These are phyloP conservation scores for Serilophus lunatus DNA, from an alignment of 2,113 vertebrate species.

Conservation along the genomic window DNA sequence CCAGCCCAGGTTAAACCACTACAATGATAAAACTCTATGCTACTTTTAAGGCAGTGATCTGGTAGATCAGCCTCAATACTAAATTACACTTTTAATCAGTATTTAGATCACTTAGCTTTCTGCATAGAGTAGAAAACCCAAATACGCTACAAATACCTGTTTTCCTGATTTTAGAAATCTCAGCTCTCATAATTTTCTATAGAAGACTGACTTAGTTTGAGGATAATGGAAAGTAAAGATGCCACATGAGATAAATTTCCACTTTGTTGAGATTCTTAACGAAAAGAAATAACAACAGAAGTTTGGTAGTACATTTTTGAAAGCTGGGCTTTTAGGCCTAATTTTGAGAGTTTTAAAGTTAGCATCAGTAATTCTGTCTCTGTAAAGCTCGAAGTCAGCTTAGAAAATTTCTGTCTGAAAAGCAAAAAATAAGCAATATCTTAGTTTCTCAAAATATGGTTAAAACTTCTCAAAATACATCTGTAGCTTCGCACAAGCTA, in stretches of 20 bases:
- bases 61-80: slow-evolving; percentile 3
- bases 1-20: too few species aligned
- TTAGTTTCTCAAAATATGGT: too few species aligned
- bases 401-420: too few species aligned
- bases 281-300: neutral
- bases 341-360: too few species aligned
- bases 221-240: slow-evolving; percentile 15
- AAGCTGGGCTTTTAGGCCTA: too few species aligned
- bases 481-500: too few species aligned
- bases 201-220: slow-evolving; percentile 31
- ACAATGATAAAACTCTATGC: neutral
- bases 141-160: slow-evolving; percentile 8
- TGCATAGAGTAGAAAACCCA: neutral
- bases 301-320: too few species aligned
- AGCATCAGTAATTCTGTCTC: too few species aligned
- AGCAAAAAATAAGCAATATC: too few species aligned
- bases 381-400: too few species aligned
- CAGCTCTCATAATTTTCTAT: slow-evolving; percentile 28
- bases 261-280: neutral
- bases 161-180: slow-evolving; percentile 50
- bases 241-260: neutral
- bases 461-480: too few species aligned
- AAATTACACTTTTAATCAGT: slow-evolving; percentile 59
- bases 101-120: slow-evolving; percentile 14
- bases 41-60: neutral